These are phyloP conservation scores for Sinonovacula constricta DNA, from an alignment of 1,140 invertebrate genomes.

Conservation along the genomic window DNA sequence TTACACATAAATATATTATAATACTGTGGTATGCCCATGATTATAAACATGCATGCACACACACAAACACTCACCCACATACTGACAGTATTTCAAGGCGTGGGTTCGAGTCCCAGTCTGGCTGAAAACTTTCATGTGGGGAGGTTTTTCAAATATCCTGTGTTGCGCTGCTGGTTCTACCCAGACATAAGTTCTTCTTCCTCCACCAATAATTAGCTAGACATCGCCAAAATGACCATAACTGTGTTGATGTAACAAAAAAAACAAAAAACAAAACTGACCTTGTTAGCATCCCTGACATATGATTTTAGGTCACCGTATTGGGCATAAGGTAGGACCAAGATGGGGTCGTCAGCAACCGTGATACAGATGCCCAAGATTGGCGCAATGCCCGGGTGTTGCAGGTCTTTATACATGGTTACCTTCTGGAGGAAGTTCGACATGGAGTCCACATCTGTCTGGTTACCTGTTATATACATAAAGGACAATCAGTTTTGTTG, in stretches of 20 bases:
- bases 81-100: too few species aligned
- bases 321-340: constrained; percentile 79
- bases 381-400: constrained; percentile 78
- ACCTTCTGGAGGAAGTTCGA: constrained; percentile 78
- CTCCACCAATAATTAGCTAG: too few species aligned
- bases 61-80: background rate
- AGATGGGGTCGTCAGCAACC: constrained; percentile 76
- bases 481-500: too few species aligned
- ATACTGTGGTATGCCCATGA: background rate
- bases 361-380: constrained; percentile 77
- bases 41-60: too few species aligned
- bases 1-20: too few species aligned
- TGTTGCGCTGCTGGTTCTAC: too few species aligned
- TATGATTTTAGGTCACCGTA: constrained; percentile 79
- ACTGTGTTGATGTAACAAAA: background rate
- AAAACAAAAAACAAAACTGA: constrained; percentile 53
- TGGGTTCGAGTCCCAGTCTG: background rate
- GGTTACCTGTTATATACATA: too few species aligned
- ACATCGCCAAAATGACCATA: too few species aligned
- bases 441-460: constrained; percentile 68
- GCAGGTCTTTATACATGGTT: constrained; percentile 77
- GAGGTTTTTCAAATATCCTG: too few species aligned
- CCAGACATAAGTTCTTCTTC: too few species aligned
- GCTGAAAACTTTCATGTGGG: too few species aligned
- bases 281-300: constrained; percentile 78